Base-by-base conservation (phyloP, 2,797 vertebrate genomes). In the Triplophysa bombifrons region DNA sequence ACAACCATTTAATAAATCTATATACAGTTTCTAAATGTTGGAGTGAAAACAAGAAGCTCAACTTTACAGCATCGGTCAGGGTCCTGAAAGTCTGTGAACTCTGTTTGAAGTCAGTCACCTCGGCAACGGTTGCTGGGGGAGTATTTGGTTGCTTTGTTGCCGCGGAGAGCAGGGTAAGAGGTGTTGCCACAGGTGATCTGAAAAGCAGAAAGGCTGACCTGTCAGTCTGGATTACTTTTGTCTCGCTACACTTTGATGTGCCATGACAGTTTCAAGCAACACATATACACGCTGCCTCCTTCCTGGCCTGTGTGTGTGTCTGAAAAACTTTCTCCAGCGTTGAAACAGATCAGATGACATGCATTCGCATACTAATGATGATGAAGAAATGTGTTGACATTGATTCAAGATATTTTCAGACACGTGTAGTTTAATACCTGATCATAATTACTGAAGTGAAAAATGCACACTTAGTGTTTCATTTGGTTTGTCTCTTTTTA, bases 161-260 rank as follows among this genome's bases (percentile, higher is more conserved):
- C 73, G 85, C 75, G 81, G 46, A 84, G 79, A 84, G 34, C 51
- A 65, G 69, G 84, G 80, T 76, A 68, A 69, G 83, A 82, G 71
- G 76, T 84, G 87, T 83, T 87, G 86, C 86, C 88, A 85, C 85
- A 83, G 77, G 71, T 66, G 78, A 80, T 81, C 67, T 84, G 66
- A 71, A 46, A 84, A 90, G 82, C 82, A 84, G 87, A 88, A 86
- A 84, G 82, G 74, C 82, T 78, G 84, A 30, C 74, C 84, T 89
- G 90, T 91, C 91, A 90, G 48, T 88, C 87, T 84, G 90, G 89
- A 92, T 91, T 90, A 92, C 74, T 82, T 86, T 82, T 73, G 82
- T 90, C 83, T 90, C 82, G 83, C 73, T 72, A 51, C 53, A 68
- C 88, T 90, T 89, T 90, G 88, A 92, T 88, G 87, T 85, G 82